Base-by-base conservation (phyloP, 2,888 invertebrate species). In the Catocala nupta region DNA sequence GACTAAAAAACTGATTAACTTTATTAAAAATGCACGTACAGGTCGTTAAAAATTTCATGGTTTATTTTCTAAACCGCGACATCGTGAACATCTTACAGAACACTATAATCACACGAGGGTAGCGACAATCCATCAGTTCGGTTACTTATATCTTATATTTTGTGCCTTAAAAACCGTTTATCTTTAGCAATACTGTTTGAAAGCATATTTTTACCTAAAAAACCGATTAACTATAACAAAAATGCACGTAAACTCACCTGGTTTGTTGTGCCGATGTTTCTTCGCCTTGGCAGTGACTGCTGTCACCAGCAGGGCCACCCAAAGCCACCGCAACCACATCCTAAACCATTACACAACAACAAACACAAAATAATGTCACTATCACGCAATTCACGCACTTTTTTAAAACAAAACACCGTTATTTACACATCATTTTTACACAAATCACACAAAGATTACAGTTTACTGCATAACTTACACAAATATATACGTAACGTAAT, bases 211-310 rank as follows among this genome's bases (percentile, higher is more conserved):
- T 25, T 25, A 25, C 3, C 25, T 25, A 3, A 1, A 25, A 25
- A 25, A 25, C 25, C 25, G 25, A 25, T 25, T 25, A 25, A 25
- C 25, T 25, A 3, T 25, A 25, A 0, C 25, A 25, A 25, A 25
- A 25, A 25, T 25, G 25, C 25, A 25, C 25, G 25, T 25, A 25
- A 25, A 52, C 66, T 84, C 51, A 93, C 93, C 92, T 68, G 93
- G 93, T 67, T 93, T 93, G 16, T 92, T 88, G 75, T 90, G 89
- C 10, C 89, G 86, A 63, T 90, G 89, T 60, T 88, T 91, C 84
- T 91, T 92, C 59, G 89, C 90, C 70, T 88, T 90, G 63, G 86
- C 89, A 61, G 86, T 82, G 67, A 82, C 90, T 44, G 82, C 83
- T 50, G 84, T 80, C 83, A 86, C 86, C 84, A 91, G 79, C 82